Percentiles rank a stretch among this genome's conserved stretches.
phyloP scores from a whole-genome alignment of 2,113 vertebrate genomes.

The Pygoscelis antarcticus region DNA sequence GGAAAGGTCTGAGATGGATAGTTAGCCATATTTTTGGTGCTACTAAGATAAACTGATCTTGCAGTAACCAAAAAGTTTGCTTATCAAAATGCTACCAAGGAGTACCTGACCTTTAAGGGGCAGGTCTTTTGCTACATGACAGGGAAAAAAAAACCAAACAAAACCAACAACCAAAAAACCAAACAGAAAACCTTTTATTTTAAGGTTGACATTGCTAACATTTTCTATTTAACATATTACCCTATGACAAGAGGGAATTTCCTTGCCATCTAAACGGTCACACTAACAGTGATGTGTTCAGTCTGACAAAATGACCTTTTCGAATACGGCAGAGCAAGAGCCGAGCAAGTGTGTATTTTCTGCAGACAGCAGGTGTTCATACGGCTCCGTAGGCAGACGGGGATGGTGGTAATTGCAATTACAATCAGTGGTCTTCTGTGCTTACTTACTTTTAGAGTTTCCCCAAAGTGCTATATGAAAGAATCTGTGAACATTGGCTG shows the following conservation, averaged over 20 bases:
- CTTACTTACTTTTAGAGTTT: neutral
- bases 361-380: neutral
- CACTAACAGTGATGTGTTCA: neutral
- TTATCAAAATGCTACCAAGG: neutral
- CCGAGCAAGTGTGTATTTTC: neutral
- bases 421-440: neutral
- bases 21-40: neutral
- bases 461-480: neutral
- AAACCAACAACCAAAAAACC: neutral
- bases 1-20: neutral
- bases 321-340: neutral
- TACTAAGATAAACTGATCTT: neutral
- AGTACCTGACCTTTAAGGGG: neutral
- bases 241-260: neutral
- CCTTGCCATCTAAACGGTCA: neutral
- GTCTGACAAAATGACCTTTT: neutral
- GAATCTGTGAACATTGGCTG: neutral
- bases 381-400: rapidly evolving
- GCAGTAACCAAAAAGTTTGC: neutral
- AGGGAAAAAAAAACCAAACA: neutral
- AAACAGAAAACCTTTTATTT: neutral
- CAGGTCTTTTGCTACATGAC: neutral
- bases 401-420: neutral
- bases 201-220: neutral
- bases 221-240: neutral